Evolutionary conservation across 2,113 vertebrate species (phyloP).

Genomic region (Spea multiplicata): DNA sequence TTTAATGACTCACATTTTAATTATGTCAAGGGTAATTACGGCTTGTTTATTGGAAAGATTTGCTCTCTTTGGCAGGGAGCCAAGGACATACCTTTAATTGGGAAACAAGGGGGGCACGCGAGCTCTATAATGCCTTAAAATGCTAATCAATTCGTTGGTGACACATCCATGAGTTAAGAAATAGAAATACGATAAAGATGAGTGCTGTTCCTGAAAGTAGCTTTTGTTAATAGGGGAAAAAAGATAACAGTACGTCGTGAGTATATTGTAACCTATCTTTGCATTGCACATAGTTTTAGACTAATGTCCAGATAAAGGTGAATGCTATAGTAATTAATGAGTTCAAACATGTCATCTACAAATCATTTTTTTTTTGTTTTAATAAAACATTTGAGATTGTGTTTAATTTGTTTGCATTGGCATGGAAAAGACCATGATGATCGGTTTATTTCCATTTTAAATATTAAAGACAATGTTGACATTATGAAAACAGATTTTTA

Average conservation of each 20-base stretch:
- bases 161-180: neutral
- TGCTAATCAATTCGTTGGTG: neutral
- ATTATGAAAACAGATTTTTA: no score
- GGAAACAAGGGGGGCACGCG: neutral
- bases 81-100: conserved; percentile 6
- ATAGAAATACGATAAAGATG: neutral
- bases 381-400: no score
- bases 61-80: neutral
- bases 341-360: no score
- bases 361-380: no score
- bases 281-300: no score
- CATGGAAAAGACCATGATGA: no score
- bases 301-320: no score
- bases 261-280: no score
- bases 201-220: neutral
- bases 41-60: neutral
- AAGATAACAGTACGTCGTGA: neutral
- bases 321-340: no score
- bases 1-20: conserved; percentile 28
- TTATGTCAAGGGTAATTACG: conserved; percentile 25
- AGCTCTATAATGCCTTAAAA: neutral
- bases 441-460: no score
- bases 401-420: no score
- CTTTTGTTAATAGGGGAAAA: neutral
- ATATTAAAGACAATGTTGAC: no score